Percentiles rank a stretch among this genome's conserved stretches.
Conservation (phyloP, 2,113 vertebrate genomes). For the Eolophus roseicapilla region DNA sequence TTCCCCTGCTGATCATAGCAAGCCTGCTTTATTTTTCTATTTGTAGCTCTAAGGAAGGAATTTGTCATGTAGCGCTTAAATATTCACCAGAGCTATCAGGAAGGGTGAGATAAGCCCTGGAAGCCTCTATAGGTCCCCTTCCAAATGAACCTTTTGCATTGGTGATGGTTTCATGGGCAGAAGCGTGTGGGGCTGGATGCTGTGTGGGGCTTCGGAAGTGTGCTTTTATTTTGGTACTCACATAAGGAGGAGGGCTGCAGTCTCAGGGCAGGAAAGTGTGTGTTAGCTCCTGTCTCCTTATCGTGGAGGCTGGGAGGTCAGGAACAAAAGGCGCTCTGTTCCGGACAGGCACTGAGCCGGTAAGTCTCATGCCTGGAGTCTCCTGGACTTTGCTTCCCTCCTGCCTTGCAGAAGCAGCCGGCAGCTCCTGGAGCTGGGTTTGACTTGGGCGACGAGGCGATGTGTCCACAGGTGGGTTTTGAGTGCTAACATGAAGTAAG, state of each 20-base stretch:
- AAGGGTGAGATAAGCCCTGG: background rate
- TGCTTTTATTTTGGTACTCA: background rate
- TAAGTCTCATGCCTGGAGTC: background rate
- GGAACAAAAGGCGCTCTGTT: conserved; percentile 70
- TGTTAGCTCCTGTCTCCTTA: conserved; percentile 20
- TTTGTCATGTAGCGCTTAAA: background rate
- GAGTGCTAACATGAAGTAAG: fast-evolving
- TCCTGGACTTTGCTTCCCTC: conserved; percentile 62
- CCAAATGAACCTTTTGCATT: background rate
- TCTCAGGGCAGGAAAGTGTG: background rate
- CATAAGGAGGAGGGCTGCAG: background rate
- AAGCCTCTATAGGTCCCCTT: background rate
- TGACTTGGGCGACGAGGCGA: background rate
- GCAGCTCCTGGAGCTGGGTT: background rate
- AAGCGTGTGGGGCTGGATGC: fast-evolving
- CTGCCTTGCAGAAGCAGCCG: background rate
- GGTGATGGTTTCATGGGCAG: background rate
- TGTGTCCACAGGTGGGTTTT: conserved; percentile 42
- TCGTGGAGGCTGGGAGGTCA: background rate
- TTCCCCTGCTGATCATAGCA: background rate
- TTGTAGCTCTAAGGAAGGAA: background rate
- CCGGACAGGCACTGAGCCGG: background rate
- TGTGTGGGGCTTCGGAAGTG: fast-evolving
- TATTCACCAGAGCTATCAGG: background rate
- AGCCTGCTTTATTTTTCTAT: background rate